phyloP scores from a whole-genome alignment of 1,140 invertebrate species.

The Teleopsis dalmanni region DNA sequence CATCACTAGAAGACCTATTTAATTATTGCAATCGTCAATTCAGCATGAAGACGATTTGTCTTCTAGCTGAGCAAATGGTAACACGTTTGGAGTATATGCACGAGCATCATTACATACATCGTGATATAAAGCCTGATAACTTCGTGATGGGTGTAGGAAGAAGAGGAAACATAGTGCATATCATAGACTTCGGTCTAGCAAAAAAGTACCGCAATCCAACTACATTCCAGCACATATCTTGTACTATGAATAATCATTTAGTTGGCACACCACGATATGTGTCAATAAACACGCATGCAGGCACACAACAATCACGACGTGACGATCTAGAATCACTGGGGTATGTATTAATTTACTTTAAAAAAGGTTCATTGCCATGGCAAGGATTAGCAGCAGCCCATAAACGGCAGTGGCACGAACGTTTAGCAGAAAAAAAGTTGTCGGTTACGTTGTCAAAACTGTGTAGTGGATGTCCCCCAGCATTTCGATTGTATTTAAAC shows the following conservation, averaged over 20 bases:
- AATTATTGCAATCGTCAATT: slow-evolving; percentile 97
- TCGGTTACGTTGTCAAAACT: slow-evolving; percentile 91
- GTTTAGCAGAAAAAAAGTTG: slow-evolving; percentile 98
- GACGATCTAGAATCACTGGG: slow-evolving; percentile 94
- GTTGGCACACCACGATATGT: slow-evolving; percentile 75
- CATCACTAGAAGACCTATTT: slow-evolving; percentile 96
- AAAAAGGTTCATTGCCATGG: slow-evolving; percentile 91
- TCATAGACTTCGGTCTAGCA: slow-evolving; percentile 98
- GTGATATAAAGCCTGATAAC: slow-evolving; percentile 98
- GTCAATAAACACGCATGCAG: slow-evolving; percentile 71
- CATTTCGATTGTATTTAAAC: slow-evolving; percentile 96
- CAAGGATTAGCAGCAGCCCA: slow-evolving; percentile 94
- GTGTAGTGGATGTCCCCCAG: slow-evolving; percentile 80
- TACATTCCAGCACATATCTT: slow-evolving; percentile 90
- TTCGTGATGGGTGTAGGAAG: slow-evolving; percentile 99
- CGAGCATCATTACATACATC: slow-evolving; percentile 94
- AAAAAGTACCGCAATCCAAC: slow-evolving; percentile 94
- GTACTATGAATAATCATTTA: slow-evolving; percentile 98
- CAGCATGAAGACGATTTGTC: slow-evolving; percentile 92
- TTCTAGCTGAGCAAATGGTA: slow-evolving; percentile 97
- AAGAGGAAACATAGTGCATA: slow-evolving; percentile 89
- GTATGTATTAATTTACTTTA: slow-evolving; percentile 99
- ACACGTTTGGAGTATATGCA: slow-evolving; percentile 96
- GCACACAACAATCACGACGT: slow-evolving; percentile 79
- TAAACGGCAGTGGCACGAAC: slow-evolving; percentile 96